Base-by-base conservation (phyloP, 2,113 vertebrate species). In the Crypturellus undulatus region DNA sequence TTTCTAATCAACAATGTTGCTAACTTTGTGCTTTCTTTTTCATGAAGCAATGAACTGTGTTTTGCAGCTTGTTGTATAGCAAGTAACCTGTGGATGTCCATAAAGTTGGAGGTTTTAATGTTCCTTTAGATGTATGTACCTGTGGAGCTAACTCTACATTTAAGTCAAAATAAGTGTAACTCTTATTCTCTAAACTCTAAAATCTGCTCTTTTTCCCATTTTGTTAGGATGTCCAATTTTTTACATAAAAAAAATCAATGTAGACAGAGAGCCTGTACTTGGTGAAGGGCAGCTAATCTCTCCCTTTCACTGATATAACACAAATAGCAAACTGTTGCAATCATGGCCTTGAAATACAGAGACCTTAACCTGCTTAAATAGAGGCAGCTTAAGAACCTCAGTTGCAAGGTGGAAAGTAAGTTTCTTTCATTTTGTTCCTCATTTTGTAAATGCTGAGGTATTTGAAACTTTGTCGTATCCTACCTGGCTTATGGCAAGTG, bases 281-380 rank as follows among this genome's bases (percentile, higher is more conserved):
- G 34, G 42, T 89, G 51, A 83, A 90, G 69, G 42, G 30, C 75
- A 90, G 63, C 73, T 85, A 69, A 69, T 93, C 71, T 91, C 40
- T 93, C 36, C n/a, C 21, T 34, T 22, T 69, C 20, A 10, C 54
- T 79, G 59, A 49, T 86, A 72, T 1, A 30, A 30, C 67, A 42
- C 63, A 79, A 77, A 87, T 63, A 87, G 75, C 75, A 87, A 89
- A 87, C 30, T 79, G 34, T 89, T 76, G 34, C 38, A 63, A 10
- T 92, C 19, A 7, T 77, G 87, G 77, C 89, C 82, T 90, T 90
- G 59, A 91, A 82, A 67, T 79, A 56, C 19, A 67, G 20, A 68
- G 38, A 49, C 15, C 24, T 38, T 79, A 36, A 58, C 87, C 34
- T 89, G 15, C 59, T 78, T 92, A 93, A 93, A 43, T 89, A 45